A percentile compares a stretch with the other conserved stretches of the same genome.
Evolutionary conservation across 2,888 invertebrate genomes (phyloP).

Genomic region (Trichogramma evanescens): DNA sequence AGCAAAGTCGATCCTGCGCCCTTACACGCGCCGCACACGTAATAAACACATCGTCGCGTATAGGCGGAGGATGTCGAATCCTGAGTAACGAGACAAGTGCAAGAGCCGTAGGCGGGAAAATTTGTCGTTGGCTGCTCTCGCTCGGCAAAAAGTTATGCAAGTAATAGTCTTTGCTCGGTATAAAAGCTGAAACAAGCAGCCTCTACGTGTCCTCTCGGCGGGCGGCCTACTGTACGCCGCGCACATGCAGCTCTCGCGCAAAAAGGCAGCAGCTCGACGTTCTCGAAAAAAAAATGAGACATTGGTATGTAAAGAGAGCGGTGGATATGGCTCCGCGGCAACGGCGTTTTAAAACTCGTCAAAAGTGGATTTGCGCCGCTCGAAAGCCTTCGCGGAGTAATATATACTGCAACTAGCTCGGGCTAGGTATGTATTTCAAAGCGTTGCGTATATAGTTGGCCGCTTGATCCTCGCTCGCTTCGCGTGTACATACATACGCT

Average conservation of each 20-base stretch:
- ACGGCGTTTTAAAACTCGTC: conserved; percentile 35
- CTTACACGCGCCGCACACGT: too few species aligned
- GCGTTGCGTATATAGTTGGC: conserved; percentile 11
- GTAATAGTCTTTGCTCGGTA: background rate
- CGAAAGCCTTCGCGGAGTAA: conserved; percentile 28
- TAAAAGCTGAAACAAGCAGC: conserved; percentile 20
- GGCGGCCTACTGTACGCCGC: background rate
- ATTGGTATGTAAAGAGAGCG: conserved; percentile 34
- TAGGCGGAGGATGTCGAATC: background rate
- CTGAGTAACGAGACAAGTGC: conserved; percentile 12
- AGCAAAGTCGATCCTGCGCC: too few species aligned
- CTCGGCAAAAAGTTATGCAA: conserved; percentile 4
- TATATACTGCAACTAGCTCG: conserved; percentile 15
- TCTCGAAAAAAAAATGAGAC: conserved; percentile 3
- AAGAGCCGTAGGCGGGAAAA: background rate
- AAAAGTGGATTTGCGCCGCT: conserved; percentile 38
- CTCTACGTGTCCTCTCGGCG: conserved; percentile 11
- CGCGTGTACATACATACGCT: too few species aligned
- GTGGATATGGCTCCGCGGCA: too few species aligned
- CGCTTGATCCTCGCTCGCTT: too few species aligned
- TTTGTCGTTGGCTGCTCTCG: background rate
- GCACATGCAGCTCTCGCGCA: background rate
- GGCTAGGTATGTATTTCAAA: too few species aligned
- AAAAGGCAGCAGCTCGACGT: too few species aligned
- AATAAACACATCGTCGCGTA: too few species aligned